Base-by-base conservation (phyloP, 2,888 invertebrate species). In the Apodemia hepburni region DNA sequence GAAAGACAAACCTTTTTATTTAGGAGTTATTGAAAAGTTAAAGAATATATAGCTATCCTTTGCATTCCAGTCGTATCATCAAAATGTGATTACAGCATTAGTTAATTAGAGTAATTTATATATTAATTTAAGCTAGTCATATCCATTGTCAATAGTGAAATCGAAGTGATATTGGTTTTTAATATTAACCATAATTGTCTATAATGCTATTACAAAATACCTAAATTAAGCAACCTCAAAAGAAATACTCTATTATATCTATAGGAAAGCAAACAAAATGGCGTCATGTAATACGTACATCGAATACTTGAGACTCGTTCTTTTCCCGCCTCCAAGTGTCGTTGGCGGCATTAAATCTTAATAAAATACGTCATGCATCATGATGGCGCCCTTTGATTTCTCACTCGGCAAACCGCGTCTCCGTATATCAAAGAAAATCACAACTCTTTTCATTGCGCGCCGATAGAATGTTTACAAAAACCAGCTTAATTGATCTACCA, bases 401-500 rank as follows among this genome's bases (percentile, higher is more conserved):
- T 90, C 90, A 90, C 82, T 89, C 82, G 91, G 89, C 85, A 90
- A 90, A 89, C 90, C 86, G 81, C 86, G 87, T 84, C 89, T 87
- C 81, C 84, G 79, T 75, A 78, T 88, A 87, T 89, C 90, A 90
- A 91, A 91, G 89, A 87, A 90, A 86, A 85, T 89, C 88, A 89
- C 85, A 91, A 91, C 90, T 91, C 90, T 91, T 90, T 91, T 90
- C 87, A 90, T 87, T 89, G 90, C 84, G 80, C 85, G 82, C 85
- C 89, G 88, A 91, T 90, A 89, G 84, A 89, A 89, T 85, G 86
- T 84, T 79, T 82, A 82, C 84, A 83, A 82, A 85, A 77, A 80
- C 80, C 81, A 80, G 80, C 81, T 80, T 87, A 88, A 89, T 87
- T 89, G 87, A 89, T 87, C 86, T 83, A 81, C 80, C 75, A 71